Evolutionary conservation across 1,140 invertebrate genomes (phyloP), one percentile per base, ranked within the genome.

Genomic region (Kradibia gibbosae): DNA sequence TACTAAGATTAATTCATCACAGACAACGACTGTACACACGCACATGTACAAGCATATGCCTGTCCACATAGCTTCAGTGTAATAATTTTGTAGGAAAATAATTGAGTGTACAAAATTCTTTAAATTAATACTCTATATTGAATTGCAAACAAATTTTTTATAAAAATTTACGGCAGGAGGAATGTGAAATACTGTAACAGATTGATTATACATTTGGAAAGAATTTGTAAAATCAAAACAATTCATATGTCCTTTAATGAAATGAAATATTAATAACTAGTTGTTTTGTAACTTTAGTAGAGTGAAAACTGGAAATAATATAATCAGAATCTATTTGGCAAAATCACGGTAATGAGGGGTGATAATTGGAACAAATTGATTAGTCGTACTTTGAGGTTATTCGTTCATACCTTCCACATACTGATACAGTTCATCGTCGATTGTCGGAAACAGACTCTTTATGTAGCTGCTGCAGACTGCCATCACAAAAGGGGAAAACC

Each of bases 401-500:
- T 53, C n/a, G n/a, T n/a, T n/a, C 76, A 7, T 93, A 96, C 95
- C 95, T 94, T 96, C 94, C 72, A 97, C 95, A 92, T 98, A 98
- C 89, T 96, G 94, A 90, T 95, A 96, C 78, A 97, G 91, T 89
- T 97, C 96, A 83, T 97, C 96, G 87, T 98, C 96, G 86, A 98
- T 97, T 78, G 94, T 92, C 50, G 97, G 96, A 92, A 97, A 97
- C 88, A 96, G 94, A 81, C 93, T 94, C 91, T 94, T 94, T 79
- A 97, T 94, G 86, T 95, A 94, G 88, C 95, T 94, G 83, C 93
- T 93, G 90, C 94, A 96, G 81, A 91, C 92, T 84, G 95, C 94
- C 95, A 96, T 96, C 60, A 83, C 85, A 87, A 39, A 72, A 36
- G 10, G 25, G 31, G 10, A 75, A 75, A 80, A 10, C 10, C 13